These are phyloP conservation scores for Poecilia velifera DNA, from an alignment of 2,797 vertebrate species.

Conservation along the genomic window DNA sequence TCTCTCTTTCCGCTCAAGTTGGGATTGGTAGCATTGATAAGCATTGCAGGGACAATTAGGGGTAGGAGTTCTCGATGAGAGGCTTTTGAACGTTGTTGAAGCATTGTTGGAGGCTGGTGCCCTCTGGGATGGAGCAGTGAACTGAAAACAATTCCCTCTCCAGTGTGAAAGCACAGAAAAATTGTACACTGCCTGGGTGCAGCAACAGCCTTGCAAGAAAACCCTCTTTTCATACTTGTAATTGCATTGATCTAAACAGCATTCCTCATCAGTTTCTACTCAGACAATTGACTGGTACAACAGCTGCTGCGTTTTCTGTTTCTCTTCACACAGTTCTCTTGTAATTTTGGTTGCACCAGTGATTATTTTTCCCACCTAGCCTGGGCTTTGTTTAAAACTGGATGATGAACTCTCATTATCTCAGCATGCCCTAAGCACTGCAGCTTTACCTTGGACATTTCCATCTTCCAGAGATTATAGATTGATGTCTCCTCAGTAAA, in stretches of 20 bases:
- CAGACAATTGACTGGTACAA: slow-evolving; percentile 29
- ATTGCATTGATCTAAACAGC: slow-evolving; percentile 49
- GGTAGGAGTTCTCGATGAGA: slow-evolving; percentile 70
- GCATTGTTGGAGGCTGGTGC: slow-evolving; percentile 61
- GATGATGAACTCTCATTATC: slow-evolving; percentile 65
- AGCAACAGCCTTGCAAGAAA: slow-evolving; percentile 22
- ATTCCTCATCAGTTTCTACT: slow-evolving; percentile 9
- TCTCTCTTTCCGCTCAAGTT: slow-evolving; percentile 81
- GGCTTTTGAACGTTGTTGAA: slow-evolving; percentile 64
- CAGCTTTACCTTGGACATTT: slow-evolving; percentile 34
- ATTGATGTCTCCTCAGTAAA: slow-evolving; percentile 70
- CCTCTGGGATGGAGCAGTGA: slow-evolving; percentile 38
- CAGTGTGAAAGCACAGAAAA: slow-evolving; percentile 20
- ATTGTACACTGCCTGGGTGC: slow-evolving; percentile 32
- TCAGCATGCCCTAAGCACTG: slow-evolving; percentile 53
- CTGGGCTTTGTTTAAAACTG: slow-evolving; percentile 55
- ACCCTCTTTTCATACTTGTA: slow-evolving; percentile 28
- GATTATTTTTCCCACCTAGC: slow-evolving; percentile 24
- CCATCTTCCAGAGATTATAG: slow-evolving; percentile 49
- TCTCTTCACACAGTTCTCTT: slow-evolving; percentile 35
- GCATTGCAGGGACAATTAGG: slow-evolving; percentile 79
- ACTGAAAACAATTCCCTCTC: slow-evolving; percentile 37
- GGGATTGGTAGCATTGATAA: slow-evolving; percentile 78
- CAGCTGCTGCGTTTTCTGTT: slow-evolving; percentile 37
- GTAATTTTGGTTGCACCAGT: slow-evolving; percentile 31